Evolutionary conservation across 2,888 invertebrate genomes (phyloP).

Genomic region (Drosophila kambysellisi): DNA sequence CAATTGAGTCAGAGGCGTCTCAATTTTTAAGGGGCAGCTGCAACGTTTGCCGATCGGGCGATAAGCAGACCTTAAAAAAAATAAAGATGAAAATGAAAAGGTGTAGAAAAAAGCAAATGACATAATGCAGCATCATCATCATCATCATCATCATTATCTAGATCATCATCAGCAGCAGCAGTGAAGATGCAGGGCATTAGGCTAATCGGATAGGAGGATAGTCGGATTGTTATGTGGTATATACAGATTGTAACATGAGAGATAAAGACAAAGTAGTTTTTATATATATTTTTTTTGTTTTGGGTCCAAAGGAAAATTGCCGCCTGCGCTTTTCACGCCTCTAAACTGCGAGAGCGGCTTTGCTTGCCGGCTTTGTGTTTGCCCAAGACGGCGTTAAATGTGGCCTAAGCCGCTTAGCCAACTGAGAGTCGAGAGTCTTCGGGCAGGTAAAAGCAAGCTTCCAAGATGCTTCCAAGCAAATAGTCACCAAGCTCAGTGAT

Average conservation of each 20-base stretch:
- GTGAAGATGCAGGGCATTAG: constrained; percentile 62
- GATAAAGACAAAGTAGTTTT: constrained; percentile 3
- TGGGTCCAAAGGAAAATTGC: constrained; percentile 56
- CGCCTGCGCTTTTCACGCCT: constrained; percentile 78
- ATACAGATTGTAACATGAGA: constrained; percentile 30
- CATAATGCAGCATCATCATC: constrained; percentile 76
- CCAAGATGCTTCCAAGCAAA: constrained; percentile 47
- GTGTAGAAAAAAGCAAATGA: constrained; percentile 76
- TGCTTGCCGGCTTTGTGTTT: constrained; percentile 57
- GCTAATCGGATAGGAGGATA: constrained; percentile 74
- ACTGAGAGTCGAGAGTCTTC: constrained; percentile 4
- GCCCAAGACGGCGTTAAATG: constrained; percentile 79
- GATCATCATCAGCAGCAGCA: constrained; percentile 36
- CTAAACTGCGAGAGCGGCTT: constrained; percentile 39
- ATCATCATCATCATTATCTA: background rate
- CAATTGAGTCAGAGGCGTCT: constrained; percentile 46
- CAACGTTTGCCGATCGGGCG: constrained; percentile 52
- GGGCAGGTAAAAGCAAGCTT: constrained; percentile 31
- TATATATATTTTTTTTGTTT: background rate
- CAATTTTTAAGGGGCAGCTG: constrained; percentile 50
- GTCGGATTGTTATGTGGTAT: constrained; percentile 25
- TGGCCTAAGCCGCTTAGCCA: constrained; percentile 79
- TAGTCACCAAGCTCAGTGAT: constrained; percentile 26
- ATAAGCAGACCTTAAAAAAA: constrained; percentile 40
- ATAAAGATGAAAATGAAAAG: constrained; percentile 27